phyloP scores from a whole-genome alignment of 1,140 invertebrate genomes.

The Drosophila insularis region DNA sequence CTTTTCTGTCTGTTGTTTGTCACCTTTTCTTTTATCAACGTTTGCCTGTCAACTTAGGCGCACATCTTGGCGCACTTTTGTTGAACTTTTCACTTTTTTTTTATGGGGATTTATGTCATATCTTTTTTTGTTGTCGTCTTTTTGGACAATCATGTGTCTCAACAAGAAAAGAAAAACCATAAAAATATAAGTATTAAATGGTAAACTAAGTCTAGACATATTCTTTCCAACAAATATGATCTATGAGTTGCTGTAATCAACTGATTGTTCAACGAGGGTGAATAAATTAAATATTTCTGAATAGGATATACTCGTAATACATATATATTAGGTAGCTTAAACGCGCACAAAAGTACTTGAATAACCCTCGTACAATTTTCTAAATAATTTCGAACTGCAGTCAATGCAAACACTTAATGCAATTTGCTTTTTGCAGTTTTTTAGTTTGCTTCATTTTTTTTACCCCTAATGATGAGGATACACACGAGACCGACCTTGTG shows the following conservation, averaged over 20 bases:
- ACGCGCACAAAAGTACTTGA: too few species aligned
- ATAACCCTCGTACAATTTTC: neutral
- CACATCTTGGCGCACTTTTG: neutral
- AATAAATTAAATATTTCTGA: too few species aligned
- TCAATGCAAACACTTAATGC: slow-evolving; percentile 3
- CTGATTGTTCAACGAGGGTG: neutral
- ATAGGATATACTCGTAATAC: too few species aligned
- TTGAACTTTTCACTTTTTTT: neutral
- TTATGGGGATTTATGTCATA: neutral
- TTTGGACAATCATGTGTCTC: neutral
- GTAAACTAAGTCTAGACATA: neutral
- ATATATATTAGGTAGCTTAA: too few species aligned
- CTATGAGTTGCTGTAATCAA: neutral
- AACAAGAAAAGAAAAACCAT: neutral
- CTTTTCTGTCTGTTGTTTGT: slow-evolving; percentile 19
- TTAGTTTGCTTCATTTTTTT: neutral
- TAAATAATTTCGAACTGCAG: neutral
- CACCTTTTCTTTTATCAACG: slow-evolving; percentile 4
- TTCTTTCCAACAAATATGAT: neutral
- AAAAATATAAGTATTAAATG: neutral
- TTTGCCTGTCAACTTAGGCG: slow-evolving; percentile 10
- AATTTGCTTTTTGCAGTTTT: slow-evolving; percentile 3
- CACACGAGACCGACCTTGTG: slow-evolving; percentile 9
- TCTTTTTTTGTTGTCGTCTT: neutral
- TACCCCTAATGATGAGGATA: neutral